Percentiles rank a stretch among this genome's conserved stretches.
These are phyloP conservation scores for Chalcis sispes DNA, from an alignment of 2,888 invertebrate genomes.

Conservation along the genomic window DNA sequence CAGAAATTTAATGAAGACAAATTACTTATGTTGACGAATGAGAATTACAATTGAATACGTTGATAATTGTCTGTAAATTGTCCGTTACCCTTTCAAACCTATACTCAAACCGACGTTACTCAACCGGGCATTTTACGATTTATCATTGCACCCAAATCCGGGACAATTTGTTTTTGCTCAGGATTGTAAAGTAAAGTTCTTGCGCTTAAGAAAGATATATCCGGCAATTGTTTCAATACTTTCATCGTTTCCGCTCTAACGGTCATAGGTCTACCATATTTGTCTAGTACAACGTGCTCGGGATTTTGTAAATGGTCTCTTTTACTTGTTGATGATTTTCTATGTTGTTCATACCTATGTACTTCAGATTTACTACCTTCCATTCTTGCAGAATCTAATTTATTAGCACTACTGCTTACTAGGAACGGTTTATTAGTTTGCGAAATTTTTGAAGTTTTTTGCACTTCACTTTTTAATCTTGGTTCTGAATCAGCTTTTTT, in stretches of 20 bases:
- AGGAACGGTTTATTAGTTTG: conserved; percentile 59
- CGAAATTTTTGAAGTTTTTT: conserved; percentile 52
- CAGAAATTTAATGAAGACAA: conserved; percentile 8
- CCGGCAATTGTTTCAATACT: conserved; percentile 72
- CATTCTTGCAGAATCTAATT: conserved; percentile 51
- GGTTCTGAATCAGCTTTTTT: conserved; percentile 64
- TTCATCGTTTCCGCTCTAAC: conserved; percentile 70
- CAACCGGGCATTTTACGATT: conserved; percentile 75
- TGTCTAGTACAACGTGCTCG: conserved; percentile 70
- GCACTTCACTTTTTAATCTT: conserved; percentile 55
- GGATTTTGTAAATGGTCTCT: conserved; percentile 57
- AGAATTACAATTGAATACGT: too few relatives aligned
- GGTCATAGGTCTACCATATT: conserved; percentile 70
- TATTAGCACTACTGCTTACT: conserved; percentile 47
- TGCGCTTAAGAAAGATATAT: conserved; percentile 73
- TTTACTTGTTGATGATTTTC: conserved; percentile 59
- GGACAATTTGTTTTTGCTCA: conserved; percentile 72
- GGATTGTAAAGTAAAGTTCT: conserved; percentile 72
- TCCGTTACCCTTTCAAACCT: conserved; percentile 67
- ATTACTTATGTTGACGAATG: too few relatives aligned
- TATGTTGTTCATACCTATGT: conserved; percentile 56
- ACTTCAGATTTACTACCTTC: conserved; percentile 57
- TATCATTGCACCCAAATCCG: conserved; percentile 73
- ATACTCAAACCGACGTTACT: conserved; percentile 75
- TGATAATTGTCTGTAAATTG: not conserved